Conservation (phyloP, 2,888 invertebrate genomes). For the Polyommatus icarus region DNA sequence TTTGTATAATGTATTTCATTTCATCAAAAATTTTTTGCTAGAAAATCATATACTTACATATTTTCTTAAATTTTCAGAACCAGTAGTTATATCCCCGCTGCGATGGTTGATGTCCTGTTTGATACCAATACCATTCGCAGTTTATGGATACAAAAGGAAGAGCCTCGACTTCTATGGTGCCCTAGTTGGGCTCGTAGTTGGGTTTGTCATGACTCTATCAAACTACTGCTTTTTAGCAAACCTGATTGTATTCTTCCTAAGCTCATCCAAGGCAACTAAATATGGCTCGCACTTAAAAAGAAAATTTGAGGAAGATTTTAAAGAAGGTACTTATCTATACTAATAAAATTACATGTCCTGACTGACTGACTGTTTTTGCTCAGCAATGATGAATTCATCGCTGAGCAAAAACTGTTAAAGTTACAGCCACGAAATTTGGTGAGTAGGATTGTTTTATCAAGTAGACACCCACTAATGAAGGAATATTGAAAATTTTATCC, state of each 20-base stretch:
- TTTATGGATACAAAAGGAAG: constrained; percentile 84
- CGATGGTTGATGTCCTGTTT: constrained; percentile 84
- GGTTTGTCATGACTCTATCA: constrained; percentile 88
- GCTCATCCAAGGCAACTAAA: constrained; percentile 91
- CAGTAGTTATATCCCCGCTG: constrained; percentile 81
- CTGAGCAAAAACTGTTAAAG: too few species aligned
- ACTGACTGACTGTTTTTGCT: too few species aligned
- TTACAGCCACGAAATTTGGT: too few species aligned
- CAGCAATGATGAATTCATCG: too few species aligned
- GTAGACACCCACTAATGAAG: too few species aligned
- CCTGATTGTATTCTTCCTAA: constrained; percentile 88
- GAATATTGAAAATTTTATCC: too few species aligned
- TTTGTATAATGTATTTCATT: not conserved
- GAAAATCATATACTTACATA: not conserved
- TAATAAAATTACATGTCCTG: too few species aligned
- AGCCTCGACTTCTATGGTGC: constrained; percentile 87
- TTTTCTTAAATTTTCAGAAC: constrained; percentile 66
- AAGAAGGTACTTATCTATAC: too few species aligned
- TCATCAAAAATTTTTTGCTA: too few species aligned
- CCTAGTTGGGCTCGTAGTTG: constrained; percentile 84
- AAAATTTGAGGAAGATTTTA: constrained; percentile 87
- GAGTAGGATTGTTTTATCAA: too few species aligned
- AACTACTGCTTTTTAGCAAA: constrained; percentile 88
- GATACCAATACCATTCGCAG: constrained; percentile 83
- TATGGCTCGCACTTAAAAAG: constrained; percentile 83